Evolutionary conservation across 2,113 vertebrate species (phyloP).

Genomic region (Scomber japonicus): DNA sequence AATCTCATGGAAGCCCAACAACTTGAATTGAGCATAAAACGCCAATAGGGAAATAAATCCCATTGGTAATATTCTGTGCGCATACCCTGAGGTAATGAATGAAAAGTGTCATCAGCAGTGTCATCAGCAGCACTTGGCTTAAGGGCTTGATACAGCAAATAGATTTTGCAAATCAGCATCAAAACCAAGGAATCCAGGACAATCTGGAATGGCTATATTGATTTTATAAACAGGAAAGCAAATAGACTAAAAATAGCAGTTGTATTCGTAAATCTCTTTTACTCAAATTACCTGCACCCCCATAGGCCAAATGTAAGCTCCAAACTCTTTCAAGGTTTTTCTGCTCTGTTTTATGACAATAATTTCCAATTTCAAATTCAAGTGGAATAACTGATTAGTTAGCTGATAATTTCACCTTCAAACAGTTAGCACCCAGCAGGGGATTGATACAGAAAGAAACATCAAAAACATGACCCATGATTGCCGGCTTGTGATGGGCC

Average conservation of each 20-base stretch:
- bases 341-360: conserved; percentile 29
- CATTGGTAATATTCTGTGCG: background rate
- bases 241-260: background rate
- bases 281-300: background rate
- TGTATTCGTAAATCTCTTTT: background rate
- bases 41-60: conserved; percentile 46
- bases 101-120: conserved; percentile 29
- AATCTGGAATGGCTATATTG: background rate
- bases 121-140: conserved; percentile 32
- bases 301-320: background rate
- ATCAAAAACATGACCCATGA: conserved; percentile 30
- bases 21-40: conserved; percentile 46
- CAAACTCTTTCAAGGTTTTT: background rate
- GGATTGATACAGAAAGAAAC: conserved; percentile 23
- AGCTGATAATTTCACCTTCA: conserved; percentile 38
- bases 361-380: conserved; percentile 30
- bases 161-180: conserved; percentile 29
- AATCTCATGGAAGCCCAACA: conserved; percentile 30
- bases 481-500: conserved; percentile 43
- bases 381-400: conserved; percentile 52
- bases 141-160: background rate
- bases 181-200: conserved; percentile 8
- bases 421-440: conserved; percentile 31
- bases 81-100: conserved; percentile 23
- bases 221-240: conserved; percentile 17